These are phyloP conservation scores for Zeuzera pyrina DNA, from an alignment of 2,888 invertebrate species.

Conservation along the genomic window DNA sequence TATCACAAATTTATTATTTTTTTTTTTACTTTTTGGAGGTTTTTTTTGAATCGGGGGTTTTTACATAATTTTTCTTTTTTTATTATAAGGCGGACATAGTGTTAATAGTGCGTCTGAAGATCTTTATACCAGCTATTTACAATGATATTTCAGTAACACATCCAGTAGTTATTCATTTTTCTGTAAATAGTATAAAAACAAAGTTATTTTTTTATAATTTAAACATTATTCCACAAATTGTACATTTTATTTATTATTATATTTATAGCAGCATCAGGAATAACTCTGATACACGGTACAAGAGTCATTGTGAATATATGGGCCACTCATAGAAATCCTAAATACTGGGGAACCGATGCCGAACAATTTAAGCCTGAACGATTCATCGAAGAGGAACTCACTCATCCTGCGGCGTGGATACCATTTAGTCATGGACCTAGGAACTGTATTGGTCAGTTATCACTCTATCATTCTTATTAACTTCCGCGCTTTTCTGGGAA, in stretches of 20 bases:
- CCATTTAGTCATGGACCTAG: constrained; percentile 31
- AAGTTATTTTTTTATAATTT: neutral
- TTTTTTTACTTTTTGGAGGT: too few relatives aligned
- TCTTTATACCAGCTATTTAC: too few relatives aligned
- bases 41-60: too few relatives aligned
- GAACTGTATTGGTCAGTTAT: constrained; percentile 31
- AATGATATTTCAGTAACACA: too few relatives aligned
- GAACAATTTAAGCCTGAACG: constrained; percentile 39
- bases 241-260: too few relatives aligned
- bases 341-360: constrained; percentile 38
- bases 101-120: too few relatives aligned
- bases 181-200: neutral
- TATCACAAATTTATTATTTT: too few relatives aligned
- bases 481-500: too few relatives aligned
- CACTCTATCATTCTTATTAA: too few relatives aligned
- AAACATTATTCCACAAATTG: neutral
- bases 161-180: too few relatives aligned
- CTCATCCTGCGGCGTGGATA: constrained; percentile 26
- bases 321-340: constrained; percentile 34
- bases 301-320: constrained; percentile 26
- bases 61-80: too few relatives aligned
- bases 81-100: too few relatives aligned
- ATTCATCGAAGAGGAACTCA: constrained; percentile 24
- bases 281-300: constrained; percentile 21
- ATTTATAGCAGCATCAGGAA: constrained; percentile 27